Base-by-base conservation (phyloP, 2,113 vertebrate species). In the Phaethon lepturus region DNA sequence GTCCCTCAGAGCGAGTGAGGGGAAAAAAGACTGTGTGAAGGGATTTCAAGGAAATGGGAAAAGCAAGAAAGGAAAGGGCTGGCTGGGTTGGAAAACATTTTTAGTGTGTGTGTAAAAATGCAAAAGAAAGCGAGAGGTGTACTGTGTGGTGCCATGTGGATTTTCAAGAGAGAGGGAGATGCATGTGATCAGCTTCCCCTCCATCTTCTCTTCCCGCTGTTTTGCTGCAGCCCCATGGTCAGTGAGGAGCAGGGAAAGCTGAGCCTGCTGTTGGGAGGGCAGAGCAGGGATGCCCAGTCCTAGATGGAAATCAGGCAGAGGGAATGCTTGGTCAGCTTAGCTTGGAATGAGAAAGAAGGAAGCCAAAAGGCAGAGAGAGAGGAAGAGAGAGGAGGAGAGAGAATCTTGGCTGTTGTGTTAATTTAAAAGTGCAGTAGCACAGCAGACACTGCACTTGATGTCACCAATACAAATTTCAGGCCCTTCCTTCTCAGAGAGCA, bases 401-500 rank as follows among this genome's bases (percentile, higher is more conserved):
- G 10, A 53, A 18, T 50, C 75, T 91, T 33, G 20, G 45, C 35
- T 63, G 25, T 8, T 87, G 75, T 89, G 40, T 60, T 73, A 82
- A 85, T 91, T 87, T 76, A 75, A 69, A 85, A 92, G 33, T 74
- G 45, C 60, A 63, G 55, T 29, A 69, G 49, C 49, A 63, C 22
- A 62, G 58, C 38, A 96, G 75, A 75, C 40, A 66, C 49, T 26
- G 10, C 84, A 50, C n/a, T 87, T 71, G 50, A 93, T 87, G 80
- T 84, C 82, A 88, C 26, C 0, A 0, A 56, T 90, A 94, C 26
- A 83, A 95, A 94, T 94, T 94, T 87, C 74, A 93, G 53, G 42
- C 29, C 49, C 95, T 91, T 77, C 85, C 71, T 89, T 95, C 88
- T 77, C 74, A 82, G 73, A 93, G 17, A 73, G n/a, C 31, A 96